These are phyloP conservation scores for Clarias fuscus DNA, from an alignment of 2,797 vertebrate genomes.

Conservation along the genomic window DNA sequence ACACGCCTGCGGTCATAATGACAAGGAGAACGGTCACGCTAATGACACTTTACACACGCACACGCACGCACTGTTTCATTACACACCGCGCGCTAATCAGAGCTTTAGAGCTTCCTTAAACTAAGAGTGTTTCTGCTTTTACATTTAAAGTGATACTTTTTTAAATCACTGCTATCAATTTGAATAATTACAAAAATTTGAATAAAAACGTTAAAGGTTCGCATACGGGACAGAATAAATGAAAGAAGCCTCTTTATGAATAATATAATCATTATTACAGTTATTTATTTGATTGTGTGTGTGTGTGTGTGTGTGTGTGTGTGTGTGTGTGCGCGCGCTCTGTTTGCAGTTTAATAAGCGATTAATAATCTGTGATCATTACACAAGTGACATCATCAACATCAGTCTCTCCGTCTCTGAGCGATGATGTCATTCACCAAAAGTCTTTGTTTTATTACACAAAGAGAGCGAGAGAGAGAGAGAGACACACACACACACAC, in stretches of 20 bases:
- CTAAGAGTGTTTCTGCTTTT: too few relatives aligned
- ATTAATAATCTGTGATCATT: background rate
- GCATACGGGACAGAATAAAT: background rate
- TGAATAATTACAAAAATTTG: background rate
- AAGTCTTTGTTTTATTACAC: conserved; percentile 25
- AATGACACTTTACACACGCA: conserved; percentile 1
- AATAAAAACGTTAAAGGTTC: background rate
- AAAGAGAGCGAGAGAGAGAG: background rate
- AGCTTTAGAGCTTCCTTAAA: background rate
- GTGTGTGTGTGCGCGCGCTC: background rate
- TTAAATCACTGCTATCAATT: too few relatives aligned
- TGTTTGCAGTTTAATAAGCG: background rate
- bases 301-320: background rate
- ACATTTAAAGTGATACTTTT: too few relatives aligned
- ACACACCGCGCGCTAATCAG: background rate
- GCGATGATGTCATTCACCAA: conserved; percentile 22
- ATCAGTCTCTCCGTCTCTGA: too few relatives aligned
- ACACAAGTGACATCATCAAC: conserved; percentile 14
- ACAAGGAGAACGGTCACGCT: conserved; percentile 3
- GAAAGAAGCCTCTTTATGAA: background rate
- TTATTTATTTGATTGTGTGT: too few relatives aligned
- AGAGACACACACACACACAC: too few relatives aligned
- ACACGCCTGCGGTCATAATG: background rate
- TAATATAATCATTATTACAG: background rate
- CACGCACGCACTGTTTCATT: background rate